Percentiles rank a stretch among this genome's conserved stretches.
phyloP scores from a whole-genome alignment of 1,140 invertebrate species.

The Drosophila leontia region DNA sequence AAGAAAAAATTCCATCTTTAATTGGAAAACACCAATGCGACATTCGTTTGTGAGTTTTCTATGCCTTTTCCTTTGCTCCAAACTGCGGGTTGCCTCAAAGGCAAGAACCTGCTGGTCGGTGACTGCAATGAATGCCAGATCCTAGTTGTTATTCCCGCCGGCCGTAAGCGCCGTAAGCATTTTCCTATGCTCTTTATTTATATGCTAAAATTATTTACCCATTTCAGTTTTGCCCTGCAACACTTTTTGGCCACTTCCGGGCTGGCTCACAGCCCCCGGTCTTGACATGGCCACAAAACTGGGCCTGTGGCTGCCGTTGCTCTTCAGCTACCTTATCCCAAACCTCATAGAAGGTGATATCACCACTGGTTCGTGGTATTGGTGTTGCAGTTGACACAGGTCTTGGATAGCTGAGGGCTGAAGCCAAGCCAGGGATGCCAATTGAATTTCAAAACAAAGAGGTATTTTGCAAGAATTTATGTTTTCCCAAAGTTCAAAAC shows the following conservation, averaged over 20 bases:
- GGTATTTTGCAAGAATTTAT: too few species aligned
- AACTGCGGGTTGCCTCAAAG: slow-evolving; percentile 33
- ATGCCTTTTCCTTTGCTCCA: not conserved
- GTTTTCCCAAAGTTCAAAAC: too few species aligned
- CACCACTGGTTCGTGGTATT: not conserved
- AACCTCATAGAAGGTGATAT: not conserved
- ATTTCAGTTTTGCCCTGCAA: slow-evolving; percentile 31
- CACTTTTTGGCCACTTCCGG: slow-evolving; percentile 34
- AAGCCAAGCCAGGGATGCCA: not conserved
- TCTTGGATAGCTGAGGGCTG: not conserved
- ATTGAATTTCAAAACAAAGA: too few species aligned
- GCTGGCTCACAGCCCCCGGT: not conserved
- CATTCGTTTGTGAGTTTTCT: slow-evolving; percentile 2
- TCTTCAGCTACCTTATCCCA: not conserved
- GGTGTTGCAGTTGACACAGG: slow-evolving; percentile 42
- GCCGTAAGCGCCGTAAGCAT: slow-evolving; percentile 26
- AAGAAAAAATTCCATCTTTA: not conserved
- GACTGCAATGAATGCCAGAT: slow-evolving; percentile 20
- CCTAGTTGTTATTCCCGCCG: slow-evolving; percentile 6
- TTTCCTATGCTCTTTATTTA: slow-evolving; percentile 36
- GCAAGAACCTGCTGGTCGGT: slow-evolving; percentile 26
- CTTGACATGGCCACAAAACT: slow-evolving; percentile 35
- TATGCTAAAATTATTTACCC: slow-evolving; percentile 40
- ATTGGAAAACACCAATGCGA: slow-evolving; percentile 7
- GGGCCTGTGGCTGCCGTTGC: slow-evolving; percentile 11